Conservation (phyloP, 2,888 invertebrate species). For the Embidobia sp. region DNA sequence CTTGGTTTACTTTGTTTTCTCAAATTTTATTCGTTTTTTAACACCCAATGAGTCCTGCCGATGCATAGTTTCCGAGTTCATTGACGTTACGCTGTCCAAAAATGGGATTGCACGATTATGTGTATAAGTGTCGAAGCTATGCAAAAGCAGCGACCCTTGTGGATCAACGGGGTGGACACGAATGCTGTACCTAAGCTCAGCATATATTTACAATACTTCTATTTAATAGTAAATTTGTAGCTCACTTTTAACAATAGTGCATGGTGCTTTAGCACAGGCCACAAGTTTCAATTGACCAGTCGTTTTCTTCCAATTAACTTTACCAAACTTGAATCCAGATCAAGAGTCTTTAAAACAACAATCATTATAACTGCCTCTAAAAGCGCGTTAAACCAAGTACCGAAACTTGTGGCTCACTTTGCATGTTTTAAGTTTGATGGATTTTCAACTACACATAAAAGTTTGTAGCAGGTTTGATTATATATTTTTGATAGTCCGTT, state of each 20-base stretch:
- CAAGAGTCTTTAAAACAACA: no score
- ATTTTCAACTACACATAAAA: conserved; percentile 53
- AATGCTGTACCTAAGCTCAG: conserved; percentile 81
- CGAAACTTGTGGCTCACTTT: conserved; percentile 58
- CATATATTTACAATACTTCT: conserved; percentile 79
- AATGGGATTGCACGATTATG: background rate
- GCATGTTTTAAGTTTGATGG: conserved; percentile 57
- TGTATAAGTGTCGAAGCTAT: conserved; percentile 54
- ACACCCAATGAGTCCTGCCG: conserved; percentile 68
- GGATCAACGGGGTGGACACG: conserved; percentile 77
- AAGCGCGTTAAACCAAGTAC: no score
- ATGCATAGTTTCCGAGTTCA: conserved; percentile 63
- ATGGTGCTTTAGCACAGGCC: conserved; percentile 75
- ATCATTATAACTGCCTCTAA: no score
- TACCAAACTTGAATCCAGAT: no score
- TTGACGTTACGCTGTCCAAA: conserved; percentile 22
- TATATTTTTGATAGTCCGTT: conserved; percentile 62
- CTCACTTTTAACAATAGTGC: conserved; percentile 82
- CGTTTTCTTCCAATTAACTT: no score
- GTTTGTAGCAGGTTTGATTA: conserved; percentile 68
- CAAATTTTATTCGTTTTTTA: conserved; percentile 55
- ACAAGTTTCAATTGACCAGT: conserved; percentile 76
- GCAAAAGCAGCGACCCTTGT: conserved; percentile 69
- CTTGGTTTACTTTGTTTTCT: conserved; percentile 37
- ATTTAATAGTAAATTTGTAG: conserved; percentile 79